Evolutionary conservation across 2,113 vertebrate species (phyloP).

Genomic region (Rhipidura dahli): DNA sequence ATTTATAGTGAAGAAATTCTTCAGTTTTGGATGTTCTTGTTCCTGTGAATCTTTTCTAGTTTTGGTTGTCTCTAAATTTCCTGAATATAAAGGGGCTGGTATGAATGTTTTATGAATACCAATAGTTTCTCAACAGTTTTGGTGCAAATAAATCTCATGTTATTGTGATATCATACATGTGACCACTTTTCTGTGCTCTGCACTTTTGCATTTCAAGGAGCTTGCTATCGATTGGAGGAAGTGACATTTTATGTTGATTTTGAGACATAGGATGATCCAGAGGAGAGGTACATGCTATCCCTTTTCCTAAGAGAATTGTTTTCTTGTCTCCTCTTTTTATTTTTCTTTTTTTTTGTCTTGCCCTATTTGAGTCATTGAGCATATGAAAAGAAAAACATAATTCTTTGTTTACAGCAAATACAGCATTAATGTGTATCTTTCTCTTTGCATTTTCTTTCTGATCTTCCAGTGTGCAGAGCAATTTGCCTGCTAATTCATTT

Average conservation of each 20-base stretch:
- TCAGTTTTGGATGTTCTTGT: background rate
- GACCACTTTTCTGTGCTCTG: background rate
- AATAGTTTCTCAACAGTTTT: background rate
- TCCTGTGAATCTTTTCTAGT: background rate
- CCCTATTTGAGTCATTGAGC: background rate
- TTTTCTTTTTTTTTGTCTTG: background rate
- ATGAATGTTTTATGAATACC: background rate
- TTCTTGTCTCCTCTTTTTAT: background rate
- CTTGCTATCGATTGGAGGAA: background rate
- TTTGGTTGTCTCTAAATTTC: background rate
- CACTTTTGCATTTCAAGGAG: background rate
- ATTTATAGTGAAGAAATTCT: background rate
- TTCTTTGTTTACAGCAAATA: background rate
- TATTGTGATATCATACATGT: background rate
- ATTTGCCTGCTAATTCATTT: conserved; percentile 4
- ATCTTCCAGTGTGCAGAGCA: background rate
- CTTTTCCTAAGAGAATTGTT: background rate
- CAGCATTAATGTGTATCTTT: background rate
- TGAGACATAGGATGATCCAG: background rate
- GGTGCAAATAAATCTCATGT: background rate
- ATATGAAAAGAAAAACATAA: background rate
- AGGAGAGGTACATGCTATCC: background rate
- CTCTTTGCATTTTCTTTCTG: background rate
- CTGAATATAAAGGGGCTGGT: background rate
- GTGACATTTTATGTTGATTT: background rate